phyloP scores from a whole-genome alignment of 2,113 vertebrate species.

The Myxocyprinus asiaticus region DNA sequence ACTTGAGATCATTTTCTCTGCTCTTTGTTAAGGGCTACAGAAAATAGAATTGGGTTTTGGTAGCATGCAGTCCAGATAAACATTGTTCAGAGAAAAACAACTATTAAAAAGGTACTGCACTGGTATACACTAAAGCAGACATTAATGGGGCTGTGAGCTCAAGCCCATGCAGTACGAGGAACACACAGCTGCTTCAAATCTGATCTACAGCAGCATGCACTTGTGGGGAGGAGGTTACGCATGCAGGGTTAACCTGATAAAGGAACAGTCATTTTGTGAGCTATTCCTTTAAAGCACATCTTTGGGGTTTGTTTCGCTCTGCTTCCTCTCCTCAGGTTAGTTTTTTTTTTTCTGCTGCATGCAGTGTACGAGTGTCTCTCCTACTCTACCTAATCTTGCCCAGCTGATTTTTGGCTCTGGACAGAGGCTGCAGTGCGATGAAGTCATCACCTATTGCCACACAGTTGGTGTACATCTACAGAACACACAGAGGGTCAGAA shows the following conservation, averaged over 20 bases:
- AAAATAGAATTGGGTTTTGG: neutral
- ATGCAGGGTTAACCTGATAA: slow-evolving; percentile 33
- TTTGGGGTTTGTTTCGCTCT: slow-evolving; percentile 50
- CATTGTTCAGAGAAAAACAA: neutral
- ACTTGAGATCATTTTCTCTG: slow-evolving; percentile 42
- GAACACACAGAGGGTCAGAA: slow-evolving; percentile 76
- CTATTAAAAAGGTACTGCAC: neutral
- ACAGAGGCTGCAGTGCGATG: slow-evolving; percentile 99
- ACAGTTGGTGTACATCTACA: slow-evolving; percentile 97
- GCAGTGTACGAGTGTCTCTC: slow-evolving; percentile 64
- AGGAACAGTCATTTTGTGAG: too few relatives aligned
- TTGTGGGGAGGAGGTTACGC: neutral
- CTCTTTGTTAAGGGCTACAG: slow-evolving; percentile 26
- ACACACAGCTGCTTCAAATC: neutral
- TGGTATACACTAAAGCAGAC: too few relatives aligned
- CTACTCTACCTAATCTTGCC: slow-evolving; percentile 99
- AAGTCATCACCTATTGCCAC: slow-evolving; percentile 97
- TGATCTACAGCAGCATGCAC: slow-evolving; percentile 18
- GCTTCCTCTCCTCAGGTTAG: slow-evolving; percentile 62
- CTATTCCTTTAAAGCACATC: too few relatives aligned
- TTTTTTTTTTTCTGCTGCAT: slow-evolving; percentile 40
- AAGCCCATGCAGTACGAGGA: neutral
- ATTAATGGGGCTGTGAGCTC: neutral
- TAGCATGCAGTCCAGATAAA: slow-evolving; percentile 19
- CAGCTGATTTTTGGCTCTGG: slow-evolving; percentile 98